Conservation (phyloP, 2,113 vertebrate species). For the Cinclus mexicanus region DNA sequence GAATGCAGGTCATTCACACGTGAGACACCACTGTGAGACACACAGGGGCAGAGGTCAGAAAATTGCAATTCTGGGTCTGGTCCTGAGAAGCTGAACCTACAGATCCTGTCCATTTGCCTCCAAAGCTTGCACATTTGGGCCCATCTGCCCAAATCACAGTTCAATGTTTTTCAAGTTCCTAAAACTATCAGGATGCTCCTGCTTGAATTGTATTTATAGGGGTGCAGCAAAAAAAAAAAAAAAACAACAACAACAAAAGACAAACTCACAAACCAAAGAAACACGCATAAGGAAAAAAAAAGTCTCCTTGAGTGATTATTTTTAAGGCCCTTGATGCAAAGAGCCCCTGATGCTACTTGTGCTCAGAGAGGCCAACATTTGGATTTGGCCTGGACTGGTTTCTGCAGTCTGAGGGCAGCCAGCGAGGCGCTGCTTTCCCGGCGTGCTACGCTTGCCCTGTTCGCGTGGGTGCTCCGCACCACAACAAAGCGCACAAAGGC, state of each 20-base stretch:
- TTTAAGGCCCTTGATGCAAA: not conserved
- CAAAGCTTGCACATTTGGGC: not conserved
- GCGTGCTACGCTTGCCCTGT: not conserved
- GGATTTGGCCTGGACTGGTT: not conserved
- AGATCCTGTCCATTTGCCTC: not conserved
- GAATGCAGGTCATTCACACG: fast-evolving
- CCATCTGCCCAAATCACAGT: not conserved
- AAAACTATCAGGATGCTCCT: not conserved
- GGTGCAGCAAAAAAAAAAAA: not conserved
- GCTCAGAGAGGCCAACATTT: not conserved
- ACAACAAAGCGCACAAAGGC: slow-evolving; percentile 1
- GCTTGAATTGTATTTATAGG: not conserved
- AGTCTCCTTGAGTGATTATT: not conserved
- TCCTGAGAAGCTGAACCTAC: not conserved
- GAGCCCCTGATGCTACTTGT: no score
- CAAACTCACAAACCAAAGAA: not conserved
- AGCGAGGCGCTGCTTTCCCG: not conserved
- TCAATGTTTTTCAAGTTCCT: not conserved
- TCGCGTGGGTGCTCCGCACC: not conserved
- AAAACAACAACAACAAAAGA: not conserved
- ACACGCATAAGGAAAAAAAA: not conserved
- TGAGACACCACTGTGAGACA: not conserved
- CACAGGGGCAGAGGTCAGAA: not conserved
- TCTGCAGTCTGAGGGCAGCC: not conserved
- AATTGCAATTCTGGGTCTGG: not conserved